A percentile compares a stretch with the other conserved stretches of the same genome.
phyloP scores from a whole-genome alignment of 1,140 invertebrate genomes.

The Bombus waltoni region DNA sequence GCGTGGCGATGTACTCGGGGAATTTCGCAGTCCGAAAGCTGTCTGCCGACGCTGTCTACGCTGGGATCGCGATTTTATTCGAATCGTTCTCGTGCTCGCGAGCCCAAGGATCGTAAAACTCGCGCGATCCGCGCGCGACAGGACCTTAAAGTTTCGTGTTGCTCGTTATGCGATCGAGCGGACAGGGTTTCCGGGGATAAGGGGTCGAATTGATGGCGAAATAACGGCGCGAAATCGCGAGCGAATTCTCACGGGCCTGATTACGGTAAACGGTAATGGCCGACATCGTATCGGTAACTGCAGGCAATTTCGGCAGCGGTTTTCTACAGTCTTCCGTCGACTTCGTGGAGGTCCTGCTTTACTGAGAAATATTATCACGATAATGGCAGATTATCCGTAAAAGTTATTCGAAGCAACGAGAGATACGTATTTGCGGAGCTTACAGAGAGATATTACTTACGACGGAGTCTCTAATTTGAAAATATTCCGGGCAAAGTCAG shows the following conservation, averaged over 20 bases:
- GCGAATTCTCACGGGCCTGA: conserved; percentile 35
- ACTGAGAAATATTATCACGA: not conserved
- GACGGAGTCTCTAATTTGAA: too few relatives aligned
- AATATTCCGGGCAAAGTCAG: too few relatives aligned
- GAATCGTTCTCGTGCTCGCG: not conserved
- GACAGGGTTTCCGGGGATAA: conserved; percentile 25
- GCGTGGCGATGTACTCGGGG: conserved; percentile 2
- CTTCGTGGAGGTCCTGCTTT: conserved; percentile 8
- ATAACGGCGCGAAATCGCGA: conserved; percentile 56
- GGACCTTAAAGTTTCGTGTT: conserved; percentile 9
- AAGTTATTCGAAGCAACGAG: not conserved
- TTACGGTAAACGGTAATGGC: conserved; percentile 41
- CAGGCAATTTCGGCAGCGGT: not conserved
- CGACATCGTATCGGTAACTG: conserved; percentile 23
- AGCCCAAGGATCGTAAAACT: conserved; percentile 37
- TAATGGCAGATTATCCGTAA: not conserved
- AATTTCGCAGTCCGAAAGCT: conserved; percentile 31
- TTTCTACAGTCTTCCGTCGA: not conserved
- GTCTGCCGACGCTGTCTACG: not conserved
- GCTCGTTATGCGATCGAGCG: conserved; percentile 21
- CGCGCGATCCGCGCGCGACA: conserved; percentile 37
- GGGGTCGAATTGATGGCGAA: conserved; percentile 47
- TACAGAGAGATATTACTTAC: not conserved
- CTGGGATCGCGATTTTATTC: conserved; percentile 42
- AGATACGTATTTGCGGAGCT: not conserved